Conservation (phyloP, 2,888 invertebrate genomes). For the Eueremaeus valkanovi region DNA sequence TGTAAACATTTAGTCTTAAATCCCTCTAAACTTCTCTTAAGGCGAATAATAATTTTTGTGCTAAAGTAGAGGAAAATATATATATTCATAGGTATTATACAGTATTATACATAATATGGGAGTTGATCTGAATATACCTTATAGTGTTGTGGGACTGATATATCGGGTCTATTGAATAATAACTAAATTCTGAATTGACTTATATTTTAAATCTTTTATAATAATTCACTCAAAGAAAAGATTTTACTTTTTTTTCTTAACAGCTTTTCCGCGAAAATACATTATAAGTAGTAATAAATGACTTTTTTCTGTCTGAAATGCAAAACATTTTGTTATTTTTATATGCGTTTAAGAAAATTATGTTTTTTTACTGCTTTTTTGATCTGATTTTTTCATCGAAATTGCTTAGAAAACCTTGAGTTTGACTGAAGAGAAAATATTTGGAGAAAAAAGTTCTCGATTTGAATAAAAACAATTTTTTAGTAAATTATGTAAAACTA, state of each 20-base stretch:
- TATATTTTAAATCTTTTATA: neutral
- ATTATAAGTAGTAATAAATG: neutral
- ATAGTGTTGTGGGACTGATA: neutral
- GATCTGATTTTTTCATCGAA: no score
- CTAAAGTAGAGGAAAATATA: neutral
- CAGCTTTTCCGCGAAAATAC: neutral
- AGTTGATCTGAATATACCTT: neutral
- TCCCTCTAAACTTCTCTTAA: neutral
- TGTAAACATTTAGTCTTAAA: neutral
- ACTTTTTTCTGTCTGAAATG: no score
- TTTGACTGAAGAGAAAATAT: no score
- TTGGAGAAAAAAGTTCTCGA: no score
- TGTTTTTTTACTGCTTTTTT: no score
- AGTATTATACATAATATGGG: neutral
- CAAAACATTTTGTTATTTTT: no score
- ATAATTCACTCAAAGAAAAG: neutral
- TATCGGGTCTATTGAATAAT: neutral
- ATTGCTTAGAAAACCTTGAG: no score
- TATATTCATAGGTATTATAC: constrained; percentile 4
- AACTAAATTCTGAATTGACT: neutral
- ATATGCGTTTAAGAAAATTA: no score
- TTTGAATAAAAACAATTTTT: no score
- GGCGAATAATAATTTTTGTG: neutral
- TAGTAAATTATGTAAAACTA: no score
- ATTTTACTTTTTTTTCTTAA: neutral